These are phyloP conservation scores for Cryptosula pallasiana DNA, from an alignment of 2,888 invertebrate genomes.

Conservation along the genomic window DNA sequence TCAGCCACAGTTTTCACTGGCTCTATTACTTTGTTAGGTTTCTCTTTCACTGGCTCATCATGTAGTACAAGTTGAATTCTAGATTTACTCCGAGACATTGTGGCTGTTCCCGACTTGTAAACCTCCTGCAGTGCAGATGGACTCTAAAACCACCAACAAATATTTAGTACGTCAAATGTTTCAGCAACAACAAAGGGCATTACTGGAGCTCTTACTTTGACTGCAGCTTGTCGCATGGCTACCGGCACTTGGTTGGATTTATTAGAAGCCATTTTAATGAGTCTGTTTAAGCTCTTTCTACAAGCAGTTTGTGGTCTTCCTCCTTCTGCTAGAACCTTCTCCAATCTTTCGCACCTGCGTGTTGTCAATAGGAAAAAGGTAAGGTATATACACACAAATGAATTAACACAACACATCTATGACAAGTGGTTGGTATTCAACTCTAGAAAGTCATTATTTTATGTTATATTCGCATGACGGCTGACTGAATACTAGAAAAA, in stretches of 20 bases:
- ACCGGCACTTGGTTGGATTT: background rate
- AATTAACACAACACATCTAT: no score
- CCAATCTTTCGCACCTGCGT: background rate
- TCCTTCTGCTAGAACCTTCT: background rate
- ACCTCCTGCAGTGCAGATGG: conserved; percentile 8
- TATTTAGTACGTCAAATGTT: background rate
- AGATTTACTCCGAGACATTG: conserved; percentile 8
- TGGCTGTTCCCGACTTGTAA: background rate
- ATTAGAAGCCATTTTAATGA: background rate
- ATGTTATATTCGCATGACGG: background rate
- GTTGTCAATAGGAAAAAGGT: background rate
- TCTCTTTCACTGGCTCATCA: background rate
- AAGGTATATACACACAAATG: no score
- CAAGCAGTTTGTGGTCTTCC: background rate
- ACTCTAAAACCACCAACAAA: no score
- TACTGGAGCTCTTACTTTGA: background rate
- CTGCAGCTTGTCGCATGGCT: conserved; percentile 9
- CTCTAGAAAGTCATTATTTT: background rate
- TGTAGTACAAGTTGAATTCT: conserved; percentile 1
- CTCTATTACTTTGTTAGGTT: background rate
- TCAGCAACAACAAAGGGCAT: background rate
- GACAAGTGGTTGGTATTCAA: no score
- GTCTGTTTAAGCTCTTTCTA: background rate
- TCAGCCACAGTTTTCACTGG: background rate
- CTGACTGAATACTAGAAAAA: no score